A percentile compares a stretch with the other conserved stretches of the same genome.
phyloP scores from a whole-genome alignment of 2,113 vertebrate genomes.

The Taxidea taxus region DNA sequence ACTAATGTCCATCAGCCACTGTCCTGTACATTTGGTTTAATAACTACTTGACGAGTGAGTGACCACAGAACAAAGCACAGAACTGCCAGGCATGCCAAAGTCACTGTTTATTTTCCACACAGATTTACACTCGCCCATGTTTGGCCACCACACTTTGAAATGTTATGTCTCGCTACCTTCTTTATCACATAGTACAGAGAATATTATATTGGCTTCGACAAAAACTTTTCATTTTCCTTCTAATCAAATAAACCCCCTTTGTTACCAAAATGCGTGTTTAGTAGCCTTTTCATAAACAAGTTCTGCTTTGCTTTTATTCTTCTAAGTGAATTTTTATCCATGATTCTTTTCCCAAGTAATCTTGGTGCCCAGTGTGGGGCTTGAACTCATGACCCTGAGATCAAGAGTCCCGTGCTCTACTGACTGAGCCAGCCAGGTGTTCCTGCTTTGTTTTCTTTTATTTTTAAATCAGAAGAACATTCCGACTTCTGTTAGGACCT shows the following conservation, averaged over 20 bases:
- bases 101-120: background rate
- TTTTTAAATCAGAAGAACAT: background rate
- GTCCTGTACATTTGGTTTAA: background rate
- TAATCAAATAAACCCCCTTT: background rate
- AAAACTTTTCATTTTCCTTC: background rate
- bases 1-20: background rate
- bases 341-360: background rate
- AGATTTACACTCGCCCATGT: background rate
- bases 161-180: background rate
- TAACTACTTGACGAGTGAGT: background rate
- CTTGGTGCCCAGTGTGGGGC: background rate
- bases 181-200: background rate
- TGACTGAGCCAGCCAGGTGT: background rate
- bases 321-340: background rate
- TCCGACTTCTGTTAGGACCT: background rate
- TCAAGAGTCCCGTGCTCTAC: background rate
- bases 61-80: accelerated
- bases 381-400: background rate
- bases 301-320: background rate
- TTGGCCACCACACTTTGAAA: background rate
- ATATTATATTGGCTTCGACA: background rate
- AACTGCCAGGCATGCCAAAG: accelerated
- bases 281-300: background rate
- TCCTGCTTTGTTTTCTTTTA: background rate
- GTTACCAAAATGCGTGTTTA: background rate